phyloP scores from a whole-genome alignment of 2,113 vertebrate genomes.

The Egretta garzetta region DNA sequence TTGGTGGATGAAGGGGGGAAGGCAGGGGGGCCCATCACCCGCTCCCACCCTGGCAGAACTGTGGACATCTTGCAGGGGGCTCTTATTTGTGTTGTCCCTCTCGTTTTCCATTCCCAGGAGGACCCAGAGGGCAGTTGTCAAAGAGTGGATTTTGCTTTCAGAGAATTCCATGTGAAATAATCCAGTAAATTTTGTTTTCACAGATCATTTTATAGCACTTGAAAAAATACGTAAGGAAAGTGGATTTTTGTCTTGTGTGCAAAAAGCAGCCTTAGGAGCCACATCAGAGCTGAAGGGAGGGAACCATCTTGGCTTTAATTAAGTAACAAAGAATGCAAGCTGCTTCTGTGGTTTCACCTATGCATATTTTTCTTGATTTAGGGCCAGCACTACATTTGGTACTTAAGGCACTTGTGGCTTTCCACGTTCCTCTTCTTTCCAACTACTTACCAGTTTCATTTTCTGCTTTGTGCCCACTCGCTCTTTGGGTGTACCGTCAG shows the following conservation, averaged over 20 bases:
- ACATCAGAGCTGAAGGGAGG: background rate
- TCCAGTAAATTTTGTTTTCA: background rate
- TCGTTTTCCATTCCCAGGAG: fast-evolving
- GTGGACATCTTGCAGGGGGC: too few species aligned
- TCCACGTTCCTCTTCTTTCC: background rate
- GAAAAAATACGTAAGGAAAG: background rate
- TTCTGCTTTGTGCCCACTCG: background rate
- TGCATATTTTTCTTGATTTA: background rate
- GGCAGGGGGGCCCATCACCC: too few species aligned
- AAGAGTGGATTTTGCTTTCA: background rate
- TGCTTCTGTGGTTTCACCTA: background rate
- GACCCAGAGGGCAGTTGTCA: fast-evolving
- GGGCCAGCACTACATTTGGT: background rate
- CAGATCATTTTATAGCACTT: background rate
- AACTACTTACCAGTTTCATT: background rate
- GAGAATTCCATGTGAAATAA: background rate
- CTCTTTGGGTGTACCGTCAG: background rate
- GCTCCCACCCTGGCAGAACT: background rate
- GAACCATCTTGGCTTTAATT: background rate
- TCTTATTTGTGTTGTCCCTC: background rate
- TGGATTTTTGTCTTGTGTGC: background rate
- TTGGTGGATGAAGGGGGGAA: too few species aligned
- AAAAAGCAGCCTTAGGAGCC: background rate
- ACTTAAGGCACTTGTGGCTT: background rate
- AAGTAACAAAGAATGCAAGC: background rate